Evolutionary conservation across 2,888 invertebrate genomes (phyloP).

Genomic region (Agrotis puta): DNA sequence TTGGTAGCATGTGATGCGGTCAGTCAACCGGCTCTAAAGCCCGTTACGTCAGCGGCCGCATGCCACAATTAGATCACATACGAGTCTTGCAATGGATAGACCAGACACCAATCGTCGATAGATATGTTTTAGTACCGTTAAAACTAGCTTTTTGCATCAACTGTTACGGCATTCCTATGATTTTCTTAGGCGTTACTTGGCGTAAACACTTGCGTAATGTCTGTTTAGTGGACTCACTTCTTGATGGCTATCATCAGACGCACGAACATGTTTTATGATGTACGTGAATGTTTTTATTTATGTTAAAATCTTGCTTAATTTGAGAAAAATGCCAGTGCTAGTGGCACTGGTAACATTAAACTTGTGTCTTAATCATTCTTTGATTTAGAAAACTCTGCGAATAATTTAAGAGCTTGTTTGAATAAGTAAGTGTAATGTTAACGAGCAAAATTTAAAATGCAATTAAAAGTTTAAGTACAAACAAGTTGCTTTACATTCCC

Average conservation of each 20-base stretch:
- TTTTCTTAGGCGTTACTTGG: slow-evolving; percentile 70
- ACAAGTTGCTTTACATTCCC: slow-evolving; percentile 86
- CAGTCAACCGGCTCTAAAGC: slow-evolving; percentile 86
- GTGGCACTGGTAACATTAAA: slow-evolving; percentile 20
- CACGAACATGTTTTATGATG: slow-evolving; percentile 54
- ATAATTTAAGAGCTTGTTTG: slow-evolving; percentile 70
- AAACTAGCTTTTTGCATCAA: slow-evolving; percentile 81
- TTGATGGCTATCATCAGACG: slow-evolving; percentile 61
- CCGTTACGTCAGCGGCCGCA: slow-evolving; percentile 88
- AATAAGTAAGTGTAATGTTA: slow-evolving; percentile 78
- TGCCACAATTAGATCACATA: slow-evolving; percentile 89
- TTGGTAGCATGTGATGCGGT: slow-evolving; percentile 85
- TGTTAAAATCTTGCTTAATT: slow-evolving; percentile 39
- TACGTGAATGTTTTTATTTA: slow-evolving; percentile 34
- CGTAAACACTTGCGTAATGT: slow-evolving; percentile 70
- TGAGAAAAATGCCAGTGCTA: slow-evolving; percentile 15
- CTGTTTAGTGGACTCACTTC: slow-evolving; percentile 51
- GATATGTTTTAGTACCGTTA: slow-evolving; percentile 87
- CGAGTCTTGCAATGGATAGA: slow-evolving; percentile 84
- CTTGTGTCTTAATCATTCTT: slow-evolving; percentile 40
- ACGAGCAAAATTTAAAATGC: slow-evolving; percentile 88
- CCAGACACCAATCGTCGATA: slow-evolving; percentile 82
- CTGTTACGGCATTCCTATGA: slow-evolving; percentile 75
- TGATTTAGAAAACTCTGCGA: slow-evolving; percentile 64
- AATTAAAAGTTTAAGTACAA: slow-evolving; percentile 88